These are phyloP conservation scores for Drosophila nr. medialis DNA, from an alignment of 2,888 invertebrate genomes.

Conservation along the genomic window DNA sequence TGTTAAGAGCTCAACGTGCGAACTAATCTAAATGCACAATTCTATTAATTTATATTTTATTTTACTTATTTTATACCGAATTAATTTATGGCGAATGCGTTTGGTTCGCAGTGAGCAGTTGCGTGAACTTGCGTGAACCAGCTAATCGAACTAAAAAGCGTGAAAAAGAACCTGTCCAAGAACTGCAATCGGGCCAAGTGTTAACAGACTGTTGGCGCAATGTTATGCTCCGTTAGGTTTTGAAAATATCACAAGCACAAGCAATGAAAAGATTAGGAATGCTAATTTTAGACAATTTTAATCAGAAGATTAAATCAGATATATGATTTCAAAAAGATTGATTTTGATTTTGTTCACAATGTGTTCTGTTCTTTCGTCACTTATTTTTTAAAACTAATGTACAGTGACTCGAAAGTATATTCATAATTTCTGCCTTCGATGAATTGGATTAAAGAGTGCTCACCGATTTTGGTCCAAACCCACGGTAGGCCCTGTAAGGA, in stretches of 20 bases:
- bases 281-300: conserved; percentile 12
- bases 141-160: conserved; percentile 13
- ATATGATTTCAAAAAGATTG: no score
- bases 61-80: conserved; percentile 48
- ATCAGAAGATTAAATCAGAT: not conserved
- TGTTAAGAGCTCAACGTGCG: conserved; percentile 18
- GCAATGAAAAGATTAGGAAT: not conserved
- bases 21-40: conserved; percentile 50
- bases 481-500: conserved; percentile 23
- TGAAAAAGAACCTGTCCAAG: conserved; percentile 25
- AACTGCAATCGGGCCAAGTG: conserved; percentile 18
- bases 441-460: conserved; percentile 30
- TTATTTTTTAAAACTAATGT: conserved; percentile 33
- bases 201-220: conserved; percentile 14
- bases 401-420: conserved; percentile 42
- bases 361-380: conserved; percentile 6
- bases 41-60: conserved; percentile 39
- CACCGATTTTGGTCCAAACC: conserved; percentile 24
- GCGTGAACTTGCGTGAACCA: conserved; percentile 33
- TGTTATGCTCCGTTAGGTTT: conserved; percentile 22
- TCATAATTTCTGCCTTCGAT: conserved; percentile 30
- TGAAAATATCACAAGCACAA: conserved; percentile 1
- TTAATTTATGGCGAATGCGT: conserved; percentile 53
- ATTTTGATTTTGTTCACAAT: conserved; percentile 34
- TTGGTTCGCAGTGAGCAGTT: conserved; percentile 42